Conservation (phyloP, 2,888 invertebrate genomes). For the Sicus ferrugineus region DNA sequence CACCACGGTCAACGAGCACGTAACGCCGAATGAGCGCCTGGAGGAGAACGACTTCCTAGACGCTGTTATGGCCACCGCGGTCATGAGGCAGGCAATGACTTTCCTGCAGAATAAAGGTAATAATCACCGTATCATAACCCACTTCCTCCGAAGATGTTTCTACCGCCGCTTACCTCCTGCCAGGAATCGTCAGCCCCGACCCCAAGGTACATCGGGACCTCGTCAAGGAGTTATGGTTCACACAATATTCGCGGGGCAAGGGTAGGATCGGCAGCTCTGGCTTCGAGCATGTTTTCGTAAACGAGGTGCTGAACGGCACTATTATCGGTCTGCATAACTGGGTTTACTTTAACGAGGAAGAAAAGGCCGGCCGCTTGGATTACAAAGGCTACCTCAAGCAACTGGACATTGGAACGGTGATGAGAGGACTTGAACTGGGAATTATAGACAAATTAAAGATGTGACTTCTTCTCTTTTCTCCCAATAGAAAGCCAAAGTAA, state of each 20-base stretch:
- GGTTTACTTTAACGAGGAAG: slow-evolving; percentile 84
- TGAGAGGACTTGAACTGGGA: no score
- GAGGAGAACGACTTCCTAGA: slow-evolving; percentile 85
- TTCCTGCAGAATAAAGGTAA: slow-evolving; percentile 69
- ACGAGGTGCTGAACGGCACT: slow-evolving; percentile 81
- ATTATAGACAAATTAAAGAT: background rate
- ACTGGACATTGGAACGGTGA: slow-evolving; percentile 75
- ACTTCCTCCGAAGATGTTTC: background rate
- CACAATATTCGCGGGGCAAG: slow-evolving; percentile 80
- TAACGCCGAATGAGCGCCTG: slow-evolving; percentile 75
- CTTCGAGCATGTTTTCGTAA: slow-evolving; percentile 91
- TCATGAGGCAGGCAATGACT: slow-evolving; percentile 73
- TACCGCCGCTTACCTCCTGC: background rate
- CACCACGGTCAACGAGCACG: slow-evolving; percentile 76
- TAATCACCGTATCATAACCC: no score
- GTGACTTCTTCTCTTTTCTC: background rate
- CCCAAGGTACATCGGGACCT: slow-evolving; percentile 76
- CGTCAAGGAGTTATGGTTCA: slow-evolving; percentile 81
- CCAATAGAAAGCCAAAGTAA: slow-evolving; percentile 76
- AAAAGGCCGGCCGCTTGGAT: slow-evolving; percentile 74
- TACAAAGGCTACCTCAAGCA: slow-evolving; percentile 83
- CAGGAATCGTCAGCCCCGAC: slow-evolving; percentile 71
- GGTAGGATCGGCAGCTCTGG: slow-evolving; percentile 86
- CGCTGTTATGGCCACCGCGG: slow-evolving; percentile 76
- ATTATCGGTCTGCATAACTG: slow-evolving; percentile 90